phyloP scores from a whole-genome alignment of 2,888 invertebrate genomes.

The Coenonympha arcania region DNA sequence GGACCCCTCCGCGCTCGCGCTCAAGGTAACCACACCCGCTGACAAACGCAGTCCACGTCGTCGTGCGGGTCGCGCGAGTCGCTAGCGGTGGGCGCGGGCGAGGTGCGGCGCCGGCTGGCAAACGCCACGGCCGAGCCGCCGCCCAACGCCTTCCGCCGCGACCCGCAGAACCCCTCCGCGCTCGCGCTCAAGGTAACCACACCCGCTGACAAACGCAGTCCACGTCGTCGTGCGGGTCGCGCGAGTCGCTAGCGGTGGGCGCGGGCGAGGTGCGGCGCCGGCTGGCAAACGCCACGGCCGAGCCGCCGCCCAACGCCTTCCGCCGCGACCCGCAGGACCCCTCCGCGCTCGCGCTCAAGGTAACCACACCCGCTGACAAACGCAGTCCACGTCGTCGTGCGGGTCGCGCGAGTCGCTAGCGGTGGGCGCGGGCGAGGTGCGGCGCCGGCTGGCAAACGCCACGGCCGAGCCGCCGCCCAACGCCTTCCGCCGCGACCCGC shows the following conservation, averaged over 20 bases:
- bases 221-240: slow-evolving; percentile 62
- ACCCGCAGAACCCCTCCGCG: slow-evolving; percentile 98
- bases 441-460: slow-evolving; percentile 86
- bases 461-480: slow-evolving; percentile 72
- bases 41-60: slow-evolving; percentile 52
- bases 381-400: slow-evolving; percentile 56
- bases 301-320: slow-evolving; percentile 78
- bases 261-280: slow-evolving; percentile 90
- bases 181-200: slow-evolving; percentile 88
- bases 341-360: slow-evolving; percentile 96
- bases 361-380: too few species aligned
- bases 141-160: slow-evolving; percentile 85
- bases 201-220: too few species aligned
- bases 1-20: slow-evolving; percentile 97
- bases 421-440: slow-evolving; percentile 89
- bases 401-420: slow-evolving; percentile 77
- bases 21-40: slow-evolving; percentile 83
- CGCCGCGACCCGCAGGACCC: slow-evolving; percentile 98
- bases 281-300: slow-evolving; percentile 82
- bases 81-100: slow-evolving; percentile 85
- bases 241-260: slow-evolving; percentile 80
- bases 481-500: slow-evolving; percentile 92
- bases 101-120: slow-evolving; percentile 86
- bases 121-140: slow-evolving; percentile 78
- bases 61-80: slow-evolving; percentile 74